Percentiles rank a stretch among this genome's conserved stretches.
These are phyloP conservation scores for Bombyx mandarina DNA, from an alignment of 1,140 invertebrate species.

Conservation along the genomic window DNA sequence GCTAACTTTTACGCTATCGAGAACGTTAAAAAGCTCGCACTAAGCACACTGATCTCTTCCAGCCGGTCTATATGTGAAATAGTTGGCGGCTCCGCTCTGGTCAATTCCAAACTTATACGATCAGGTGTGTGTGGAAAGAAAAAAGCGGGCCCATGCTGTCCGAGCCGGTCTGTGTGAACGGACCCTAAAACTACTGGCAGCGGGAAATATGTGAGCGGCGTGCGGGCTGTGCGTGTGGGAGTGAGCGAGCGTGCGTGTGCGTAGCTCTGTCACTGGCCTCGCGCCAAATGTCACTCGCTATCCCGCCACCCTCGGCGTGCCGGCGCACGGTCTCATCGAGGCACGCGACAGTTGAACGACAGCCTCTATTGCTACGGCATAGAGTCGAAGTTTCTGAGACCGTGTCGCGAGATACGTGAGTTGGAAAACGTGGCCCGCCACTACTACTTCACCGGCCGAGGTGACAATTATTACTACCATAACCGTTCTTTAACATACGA, in stretches of 20 bases:
- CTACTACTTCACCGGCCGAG: constrained; percentile 11
- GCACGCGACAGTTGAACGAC: background rate
- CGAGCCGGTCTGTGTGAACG: no score
- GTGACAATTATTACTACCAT: constrained; percentile 55
- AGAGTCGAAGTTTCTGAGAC: background rate
- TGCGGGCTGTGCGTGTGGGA: constrained; percentile 16
- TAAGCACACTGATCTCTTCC: no score
- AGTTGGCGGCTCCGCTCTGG: no score
- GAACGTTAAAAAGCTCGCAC: no score
- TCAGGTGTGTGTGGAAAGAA: no score
- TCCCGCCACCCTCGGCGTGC: background rate
- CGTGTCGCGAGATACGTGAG: constrained; percentile 3
- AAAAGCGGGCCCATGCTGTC: no score
- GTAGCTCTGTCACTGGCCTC: constrained; percentile 22
- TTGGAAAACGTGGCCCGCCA: constrained; percentile 12
- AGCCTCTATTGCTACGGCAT: no score
- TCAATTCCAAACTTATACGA: no score
- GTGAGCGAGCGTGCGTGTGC: constrained; percentile 20
- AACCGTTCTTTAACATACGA: constrained; percentile 40
- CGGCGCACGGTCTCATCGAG: background rate
- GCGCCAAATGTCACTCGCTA: constrained; percentile 22
- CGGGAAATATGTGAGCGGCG: constrained; percentile 34
- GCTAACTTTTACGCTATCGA: no score
- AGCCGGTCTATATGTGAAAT: no score
- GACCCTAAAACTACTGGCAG: constrained; percentile 24